Percentiles rank a stretch among this genome's conserved stretches.
These are phyloP conservation scores for Hemaris fuciformis DNA, from an alignment of 2,888 invertebrate genomes.

Conservation along the genomic window DNA sequence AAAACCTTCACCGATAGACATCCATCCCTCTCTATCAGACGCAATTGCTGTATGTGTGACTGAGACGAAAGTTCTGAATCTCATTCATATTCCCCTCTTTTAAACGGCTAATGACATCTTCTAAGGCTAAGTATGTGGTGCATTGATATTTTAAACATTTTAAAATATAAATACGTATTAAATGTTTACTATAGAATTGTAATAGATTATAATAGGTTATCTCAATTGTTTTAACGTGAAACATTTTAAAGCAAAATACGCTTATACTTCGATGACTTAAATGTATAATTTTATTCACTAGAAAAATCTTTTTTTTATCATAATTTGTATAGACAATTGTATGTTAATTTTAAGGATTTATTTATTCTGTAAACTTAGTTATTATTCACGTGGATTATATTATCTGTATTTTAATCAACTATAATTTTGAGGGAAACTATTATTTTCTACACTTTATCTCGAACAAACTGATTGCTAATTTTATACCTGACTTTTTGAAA, in stretches of 20 bases:
- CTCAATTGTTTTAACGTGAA: neutral
- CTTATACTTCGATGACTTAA: constrained; percentile 28
- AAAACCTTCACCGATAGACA: constrained; percentile 34
- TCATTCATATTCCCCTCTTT: constrained; percentile 3
- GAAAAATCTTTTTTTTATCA: neutral
- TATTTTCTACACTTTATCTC: neutral
- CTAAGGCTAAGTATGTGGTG: constrained; percentile 36
- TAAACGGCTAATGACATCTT: constrained; percentile 18
- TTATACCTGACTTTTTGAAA: constrained; percentile 7
- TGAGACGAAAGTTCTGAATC: neutral
- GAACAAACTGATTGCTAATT: constrained; percentile 1
- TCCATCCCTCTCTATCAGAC: constrained; percentile 17
- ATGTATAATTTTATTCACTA: neutral
- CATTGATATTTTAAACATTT: constrained; percentile 43
- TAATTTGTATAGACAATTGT: neutral
- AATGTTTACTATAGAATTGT: constrained; percentile 30
- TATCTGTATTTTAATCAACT: neutral
- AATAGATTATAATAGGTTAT: constrained; percentile 21
- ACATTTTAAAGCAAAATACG: constrained; percentile 45
- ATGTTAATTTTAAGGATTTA: neutral
- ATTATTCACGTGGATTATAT: neutral
- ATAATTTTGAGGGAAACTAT: neutral
- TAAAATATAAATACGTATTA: constrained; percentile 26
- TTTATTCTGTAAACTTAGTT: neutral
- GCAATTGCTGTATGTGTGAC: constrained; percentile 15